Evolutionary conservation across 2,888 invertebrate species (phyloP), one percentile per base, ranked within the genome.

Genomic region (Keiferia lycopersicella): DNA sequence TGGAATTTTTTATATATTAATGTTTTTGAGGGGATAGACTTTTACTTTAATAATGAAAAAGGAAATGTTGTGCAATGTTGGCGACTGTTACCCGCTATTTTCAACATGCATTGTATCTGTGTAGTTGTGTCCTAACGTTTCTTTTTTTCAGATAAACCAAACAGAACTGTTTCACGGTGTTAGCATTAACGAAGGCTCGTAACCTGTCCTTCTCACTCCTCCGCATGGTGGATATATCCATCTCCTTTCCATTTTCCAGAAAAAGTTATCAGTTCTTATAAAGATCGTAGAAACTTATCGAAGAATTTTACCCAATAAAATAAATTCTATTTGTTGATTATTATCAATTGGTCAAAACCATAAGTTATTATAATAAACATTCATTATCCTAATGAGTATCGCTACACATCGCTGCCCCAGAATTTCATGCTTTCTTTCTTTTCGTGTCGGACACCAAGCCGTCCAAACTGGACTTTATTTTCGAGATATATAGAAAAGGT

Each of bases 151-250:
- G 90, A 87, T 67, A 88, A 88, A 68, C 66, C 75, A 0, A 79
- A 81, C 12, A 82, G 87, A 1, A 81, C 82, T n/a, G 73, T 81
- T 14, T 83, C 85, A 0, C 82, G 86, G 2, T 90, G 3, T 72
- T 89, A 11, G 79, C 83, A 0, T 76, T 88, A 67, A 85, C 86
- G 0, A 85, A 87, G 67, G 81, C 84, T 0, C 76, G 84, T 2
- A 79, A 86, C 65, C 74, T 90, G 59, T 82, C 88, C 1, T 77
- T 79, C 64, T 73, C 75, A 1, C 73, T 79, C 6, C 71, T 80
- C 45, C 74, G 76, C 61, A 75, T 78, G 72, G 71, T 79, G 34
- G 70, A 76, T 64, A 68, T 80, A 10, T 75, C 78, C 53, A 68
- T 75, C 22, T 73, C 77, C 0, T 71, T 80, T 2, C 79, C 79